Percentiles rank a stretch among this genome's conserved stretches.
phyloP scores from a whole-genome alignment of 1,140 invertebrate genomes.

The Araneus ventricosus region DNA sequence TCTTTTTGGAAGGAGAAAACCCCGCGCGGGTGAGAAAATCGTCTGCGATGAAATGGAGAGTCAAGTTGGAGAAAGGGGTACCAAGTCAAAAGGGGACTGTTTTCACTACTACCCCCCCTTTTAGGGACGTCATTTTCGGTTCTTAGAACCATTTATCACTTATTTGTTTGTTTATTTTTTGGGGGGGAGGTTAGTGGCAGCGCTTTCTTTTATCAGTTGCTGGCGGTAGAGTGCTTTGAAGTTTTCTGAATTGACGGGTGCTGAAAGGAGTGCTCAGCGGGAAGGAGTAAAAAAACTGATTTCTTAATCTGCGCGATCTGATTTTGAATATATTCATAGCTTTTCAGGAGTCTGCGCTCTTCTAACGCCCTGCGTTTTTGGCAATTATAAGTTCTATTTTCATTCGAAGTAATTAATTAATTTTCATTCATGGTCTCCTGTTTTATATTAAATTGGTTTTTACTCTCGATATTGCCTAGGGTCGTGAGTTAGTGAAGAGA shows the following conservation, averaged over 20 bases:
- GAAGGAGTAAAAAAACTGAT: background rate
- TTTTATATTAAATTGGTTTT: no score
- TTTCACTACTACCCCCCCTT: background rate
- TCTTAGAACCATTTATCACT: constrained; percentile 17
- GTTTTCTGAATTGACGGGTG: background rate
- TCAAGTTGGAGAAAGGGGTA: background rate
- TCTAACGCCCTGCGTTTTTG: no score
- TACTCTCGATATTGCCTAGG: no score
- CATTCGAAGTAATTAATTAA: no score
- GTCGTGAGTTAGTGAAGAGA: no score
- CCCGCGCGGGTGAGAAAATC: background rate
- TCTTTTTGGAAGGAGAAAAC: background rate
- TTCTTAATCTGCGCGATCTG: background rate
- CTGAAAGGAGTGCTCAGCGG: background rate
- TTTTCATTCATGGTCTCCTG: no score
- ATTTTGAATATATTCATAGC: background rate
- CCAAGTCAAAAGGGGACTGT: background rate
- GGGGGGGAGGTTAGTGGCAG: no score
- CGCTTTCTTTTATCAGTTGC: background rate
- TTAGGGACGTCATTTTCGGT: background rate
- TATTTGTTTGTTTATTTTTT: background rate
- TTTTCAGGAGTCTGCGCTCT: no score
- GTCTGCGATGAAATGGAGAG: background rate
- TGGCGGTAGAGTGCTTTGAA: background rate
- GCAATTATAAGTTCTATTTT: no score